Evolutionary conservation across 2,113 vertebrate species (phyloP), one percentile per base, ranked within the genome.

Genomic region (Nesoenas mayeri): DNA sequence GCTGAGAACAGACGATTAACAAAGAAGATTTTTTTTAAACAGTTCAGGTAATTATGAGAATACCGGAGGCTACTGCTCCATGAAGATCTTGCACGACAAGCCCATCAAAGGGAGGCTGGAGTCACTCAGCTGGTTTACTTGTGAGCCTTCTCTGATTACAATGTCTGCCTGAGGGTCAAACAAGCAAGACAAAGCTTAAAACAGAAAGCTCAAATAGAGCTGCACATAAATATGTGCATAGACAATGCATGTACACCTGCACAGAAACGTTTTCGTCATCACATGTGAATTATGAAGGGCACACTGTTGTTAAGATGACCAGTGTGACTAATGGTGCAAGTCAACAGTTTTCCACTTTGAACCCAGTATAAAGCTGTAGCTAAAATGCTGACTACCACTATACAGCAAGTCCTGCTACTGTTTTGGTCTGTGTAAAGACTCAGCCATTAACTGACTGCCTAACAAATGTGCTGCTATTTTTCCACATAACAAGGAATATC

Each of bases 401-500:
- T 82, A 48, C 25, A 72, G 36, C n/a, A 28, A 16, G 25, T 22
- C 57, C 28, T 64, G 80, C 69, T 89, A 65, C 42, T 47, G 0
- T 34, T 75, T 47, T 61, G 64, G 36, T 21, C 54, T 87, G 22
- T 51, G 56, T 60, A 36, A 50, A 84, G 32, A 28, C 38, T 60
- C 42, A 22, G 15, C 15, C 12, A 3, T 24, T 71, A n/a, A 1
- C 21, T 28, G 74, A 32, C 73, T 71, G 21, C 31, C n/a, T 60
- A 5, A 22, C 3, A 24, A 72, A 61, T 0, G 0, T 50, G 53
- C 42, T 79, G 36, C 42, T 6, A 4, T 36, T 57, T 74, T 38
- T 20, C 51, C 65, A 16, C 0, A 0, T 56, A 28, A 12, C 44
- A 40, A 78, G 65, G 51, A 54, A 0, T 4, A 4, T 32, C 15